Evolutionary conservation across 2,797 vertebrate genomes (phyloP), one percentile per base, ranked within the genome.

Genomic region (Crenuchus spilurus): DNA sequence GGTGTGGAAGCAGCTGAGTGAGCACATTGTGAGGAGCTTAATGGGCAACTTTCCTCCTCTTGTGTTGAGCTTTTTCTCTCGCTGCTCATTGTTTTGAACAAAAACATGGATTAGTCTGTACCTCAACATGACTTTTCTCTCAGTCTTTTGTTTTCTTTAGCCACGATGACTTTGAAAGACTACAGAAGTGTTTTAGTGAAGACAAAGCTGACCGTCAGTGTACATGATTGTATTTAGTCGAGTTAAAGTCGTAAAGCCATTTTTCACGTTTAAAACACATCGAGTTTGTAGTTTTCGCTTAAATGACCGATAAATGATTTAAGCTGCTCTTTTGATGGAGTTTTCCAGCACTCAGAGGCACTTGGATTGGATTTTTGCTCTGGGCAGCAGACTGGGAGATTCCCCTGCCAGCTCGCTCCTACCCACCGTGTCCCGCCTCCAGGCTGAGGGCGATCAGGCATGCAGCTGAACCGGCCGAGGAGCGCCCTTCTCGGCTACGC

Each of bases 391-490:
- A n/a, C 52, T 31, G 28, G 52, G 52, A 55, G 52, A 55, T 9
- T n/a, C 52, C 16, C 52, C 52, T 33, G n/a, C 51, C 51, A 54
- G 52, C 52, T 55, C 52, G 28, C 33, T 39, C 22, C 62, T 63
- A 39, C 57, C 46, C 71, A 54, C 70, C 48, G 77, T 44, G 41
- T 63, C 64, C 44, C 80, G 63, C 75, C 74, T 62, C 80, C 74
- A 10, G 77, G 60, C 52, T n/a, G 71, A 79, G 77, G 75, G 74
- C 44, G 68, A 82, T 77, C 84, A 75, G 75, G 80, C 65, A 90
- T 91, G 90, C 88, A 90, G 83, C 57, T 90, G 83, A 92, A 91
- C 85, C 86, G 76, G 72, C 85, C 89, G 37, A 74, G 74, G 69
- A 85, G 89, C 74, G 61, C 80, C 71, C 65, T 86, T 67, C 65